Evolutionary conservation across 2,888 invertebrate genomes (phyloP).

Genomic region (Diplolepis rosae): DNA sequence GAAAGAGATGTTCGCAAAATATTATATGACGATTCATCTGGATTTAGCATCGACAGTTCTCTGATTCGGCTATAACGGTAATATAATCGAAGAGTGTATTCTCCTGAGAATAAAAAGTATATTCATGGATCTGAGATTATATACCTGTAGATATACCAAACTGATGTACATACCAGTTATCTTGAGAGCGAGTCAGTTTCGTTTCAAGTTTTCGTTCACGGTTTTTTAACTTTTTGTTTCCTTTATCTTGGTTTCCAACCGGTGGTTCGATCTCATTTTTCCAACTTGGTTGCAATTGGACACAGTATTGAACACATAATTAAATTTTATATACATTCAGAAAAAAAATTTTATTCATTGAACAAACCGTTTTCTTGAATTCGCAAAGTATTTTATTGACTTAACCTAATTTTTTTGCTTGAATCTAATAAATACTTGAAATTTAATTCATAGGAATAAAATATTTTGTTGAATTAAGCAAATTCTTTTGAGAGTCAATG

Average conservation of each 20-base stretch:
- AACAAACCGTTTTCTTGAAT: too few species aligned
- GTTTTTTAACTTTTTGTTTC: constrained; percentile 7
- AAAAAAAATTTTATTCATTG: too few species aligned
- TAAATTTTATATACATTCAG: too few species aligned
- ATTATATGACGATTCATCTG: neutral
- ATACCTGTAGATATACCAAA: constrained; percentile 57
- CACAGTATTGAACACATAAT: constrained; percentile 46
- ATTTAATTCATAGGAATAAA: too few species aligned
- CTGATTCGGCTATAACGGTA: constrained; percentile 11
- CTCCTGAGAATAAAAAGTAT: constrained; percentile 61
- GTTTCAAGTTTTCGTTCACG: constrained; percentile 48
- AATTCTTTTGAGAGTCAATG: too few species aligned
- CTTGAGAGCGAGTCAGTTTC: constrained; percentile 53
- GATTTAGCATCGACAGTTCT: neutral
- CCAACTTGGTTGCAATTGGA: constrained; percentile 47
- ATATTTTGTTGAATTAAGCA: too few species aligned
- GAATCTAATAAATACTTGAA: too few species aligned
- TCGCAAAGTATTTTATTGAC: too few species aligned
- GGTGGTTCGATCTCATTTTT: constrained; percentile 43
- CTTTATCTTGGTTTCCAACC: neutral
- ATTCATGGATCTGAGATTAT: constrained; percentile 61
- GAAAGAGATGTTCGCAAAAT: neutral
- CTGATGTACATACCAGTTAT: constrained; percentile 62
- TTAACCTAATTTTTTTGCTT: too few species aligned
- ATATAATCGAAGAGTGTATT: constrained; percentile 43